Evolutionary conservation across 1,140 invertebrate species (phyloP).

Genomic region (Zelostemma sp.): DNA sequence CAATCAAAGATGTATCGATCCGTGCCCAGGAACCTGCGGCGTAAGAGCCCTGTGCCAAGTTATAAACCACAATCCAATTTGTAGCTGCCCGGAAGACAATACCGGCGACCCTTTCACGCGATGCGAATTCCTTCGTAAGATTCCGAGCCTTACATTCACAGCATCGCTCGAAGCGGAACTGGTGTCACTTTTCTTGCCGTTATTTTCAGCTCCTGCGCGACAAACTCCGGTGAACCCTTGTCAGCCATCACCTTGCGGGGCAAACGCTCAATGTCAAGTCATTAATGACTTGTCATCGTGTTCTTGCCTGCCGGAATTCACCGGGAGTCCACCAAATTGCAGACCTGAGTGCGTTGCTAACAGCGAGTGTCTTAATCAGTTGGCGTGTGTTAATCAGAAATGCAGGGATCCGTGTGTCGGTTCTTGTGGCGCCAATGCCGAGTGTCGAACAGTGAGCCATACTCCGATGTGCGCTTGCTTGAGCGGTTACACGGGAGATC

Average conservation of each 20-base stretch:
- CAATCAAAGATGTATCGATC: conserved; percentile 78
- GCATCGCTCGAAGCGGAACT: too few species aligned
- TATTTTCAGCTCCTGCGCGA: too few species aligned
- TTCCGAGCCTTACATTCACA: too few species aligned
- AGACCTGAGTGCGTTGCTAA: conserved; percentile 77
- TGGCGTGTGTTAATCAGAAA: conserved; percentile 79
- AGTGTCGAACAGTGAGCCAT: conserved; percentile 80
- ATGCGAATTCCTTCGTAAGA: conserved; percentile 59
- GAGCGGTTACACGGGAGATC: conserved; percentile 76
- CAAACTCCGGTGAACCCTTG: conserved; percentile 71
- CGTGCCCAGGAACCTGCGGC: conserved; percentile 79
- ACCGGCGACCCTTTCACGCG: conserved; percentile 73
- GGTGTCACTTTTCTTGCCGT: too few species aligned
- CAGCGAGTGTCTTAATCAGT: conserved; percentile 75
- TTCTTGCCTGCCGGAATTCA: conserved; percentile 74
- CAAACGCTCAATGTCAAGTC: conserved; percentile 76
- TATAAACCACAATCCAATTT: conserved; percentile 76
- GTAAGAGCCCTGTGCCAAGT: conserved; percentile 73
- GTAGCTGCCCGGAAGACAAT: conserved; percentile 74
- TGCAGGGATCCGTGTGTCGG: conserved; percentile 78
- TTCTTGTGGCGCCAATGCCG: conserved; percentile 78
- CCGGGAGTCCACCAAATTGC: conserved; percentile 76
- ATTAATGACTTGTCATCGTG: conserved; percentile 76
- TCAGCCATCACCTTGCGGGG: conserved; percentile 77
- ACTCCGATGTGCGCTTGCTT: conserved; percentile 79